Conservation (phyloP, 2,888 invertebrate genomes). For the Pemphredon lugubris region DNA sequence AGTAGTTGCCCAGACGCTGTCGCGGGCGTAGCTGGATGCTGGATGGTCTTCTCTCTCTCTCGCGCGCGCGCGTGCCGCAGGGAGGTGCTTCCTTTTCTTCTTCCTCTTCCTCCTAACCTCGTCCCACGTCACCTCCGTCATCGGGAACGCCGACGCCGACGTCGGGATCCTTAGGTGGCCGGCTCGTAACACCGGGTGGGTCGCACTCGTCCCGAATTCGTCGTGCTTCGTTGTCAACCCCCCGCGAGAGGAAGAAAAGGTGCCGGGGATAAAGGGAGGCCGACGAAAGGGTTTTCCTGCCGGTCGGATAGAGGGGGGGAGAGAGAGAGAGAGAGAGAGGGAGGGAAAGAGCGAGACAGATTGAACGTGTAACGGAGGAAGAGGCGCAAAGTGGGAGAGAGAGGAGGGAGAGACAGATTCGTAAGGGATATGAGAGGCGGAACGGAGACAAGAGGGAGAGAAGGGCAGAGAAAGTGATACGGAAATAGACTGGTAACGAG, state of each 20-base stretch:
- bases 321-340: slow-evolving; percentile 34
- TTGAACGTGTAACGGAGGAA: slow-evolving; percentile 11
- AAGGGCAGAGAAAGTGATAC: slow-evolving; percentile 29
- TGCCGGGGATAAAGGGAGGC: slow-evolving; percentile 57
- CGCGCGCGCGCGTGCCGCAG: slow-evolving; percentile 68
- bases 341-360: slow-evolving; percentile 17
- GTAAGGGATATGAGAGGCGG: slow-evolving; percentile 35
- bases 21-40: slow-evolving; percentile 79
- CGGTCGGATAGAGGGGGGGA: slow-evolving; percentile 43
- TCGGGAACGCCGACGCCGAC: slow-evolving; percentile 23
- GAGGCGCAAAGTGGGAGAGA: slow-evolving; percentile 28
- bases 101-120: slow-evolving; percentile 64
- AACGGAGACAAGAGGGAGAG: slow-evolving; percentile 19
- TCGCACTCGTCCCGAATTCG: slow-evolving; percentile 33
- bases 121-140: slow-evolving; percentile 38
- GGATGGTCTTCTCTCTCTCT: slow-evolving; percentile 70
- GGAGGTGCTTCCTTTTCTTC: slow-evolving; percentile 69
- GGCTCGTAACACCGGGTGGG: slow-evolving; percentile 14
- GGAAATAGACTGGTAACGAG: slow-evolving; percentile 25
- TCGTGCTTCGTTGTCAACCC: slow-evolving; percentile 8
- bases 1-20: slow-evolving; percentile 79
- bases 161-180: slow-evolving; percentile 26
- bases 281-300: slow-evolving; percentile 48
- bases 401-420: slow-evolving; percentile 28
- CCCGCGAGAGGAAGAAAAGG: slow-evolving; percentile 50